These are phyloP conservation scores for Sesamia inferens DNA, from an alignment of 2,888 invertebrate species.

Conservation along the genomic window DNA sequence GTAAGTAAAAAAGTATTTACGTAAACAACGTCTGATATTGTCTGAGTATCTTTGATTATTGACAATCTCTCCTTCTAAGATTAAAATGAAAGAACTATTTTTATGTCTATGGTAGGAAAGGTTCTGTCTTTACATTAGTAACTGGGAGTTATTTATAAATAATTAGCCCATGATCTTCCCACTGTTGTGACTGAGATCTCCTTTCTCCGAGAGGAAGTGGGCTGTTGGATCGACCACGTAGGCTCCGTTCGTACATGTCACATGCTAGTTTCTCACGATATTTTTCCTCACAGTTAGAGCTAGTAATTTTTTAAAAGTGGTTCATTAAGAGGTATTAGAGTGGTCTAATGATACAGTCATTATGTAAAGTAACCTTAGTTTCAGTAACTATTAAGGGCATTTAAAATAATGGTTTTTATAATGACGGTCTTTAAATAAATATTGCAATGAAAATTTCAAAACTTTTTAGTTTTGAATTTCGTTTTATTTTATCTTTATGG, in stretches of 20 bases:
- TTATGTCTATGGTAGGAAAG: background rate
- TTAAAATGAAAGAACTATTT: background rate
- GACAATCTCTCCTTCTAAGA: background rate
- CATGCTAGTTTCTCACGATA: no score
- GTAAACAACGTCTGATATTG: constrained; percentile 27
- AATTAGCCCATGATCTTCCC: no score
- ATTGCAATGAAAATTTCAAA: background rate
- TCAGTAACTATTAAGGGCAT: background rate
- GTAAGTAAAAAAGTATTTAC: constrained; percentile 11
- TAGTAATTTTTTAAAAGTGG: background rate
- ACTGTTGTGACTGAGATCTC: no score
- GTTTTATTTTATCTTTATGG: background rate
- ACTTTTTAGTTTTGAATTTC: background rate
- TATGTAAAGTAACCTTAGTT: background rate
- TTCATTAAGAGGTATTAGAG: background rate
- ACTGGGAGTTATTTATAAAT: background rate
- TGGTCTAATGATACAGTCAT: background rate
- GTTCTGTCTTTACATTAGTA: background rate
- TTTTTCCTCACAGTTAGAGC: no score
- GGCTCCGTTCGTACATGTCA: no score
- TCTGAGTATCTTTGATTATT: constrained; percentile 13
- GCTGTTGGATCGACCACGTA: no score
- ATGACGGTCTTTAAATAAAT: background rate
- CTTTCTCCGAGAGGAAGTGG: no score
- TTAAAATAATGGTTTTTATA: constrained; percentile 1